Evolutionary conservation across 2,113 vertebrate species (phyloP).

Genomic region (Podilymbus podiceps): DNA sequence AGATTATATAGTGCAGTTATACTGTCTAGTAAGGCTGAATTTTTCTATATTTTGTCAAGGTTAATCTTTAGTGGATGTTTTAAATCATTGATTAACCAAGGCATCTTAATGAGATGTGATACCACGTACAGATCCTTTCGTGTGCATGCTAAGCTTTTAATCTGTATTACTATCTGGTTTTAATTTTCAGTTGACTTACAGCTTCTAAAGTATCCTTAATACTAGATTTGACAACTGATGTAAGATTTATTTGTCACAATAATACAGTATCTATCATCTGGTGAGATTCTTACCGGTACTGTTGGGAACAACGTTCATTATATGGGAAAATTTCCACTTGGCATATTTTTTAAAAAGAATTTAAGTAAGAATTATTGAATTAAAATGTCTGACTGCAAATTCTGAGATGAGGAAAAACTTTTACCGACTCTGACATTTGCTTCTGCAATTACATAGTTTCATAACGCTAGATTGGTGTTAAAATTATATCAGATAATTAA

Average conservation of each 20-base stretch:
- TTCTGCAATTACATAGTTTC: neutral
- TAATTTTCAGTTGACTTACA: conserved; percentile 25
- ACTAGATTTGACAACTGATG: neutral
- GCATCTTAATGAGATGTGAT: neutral
- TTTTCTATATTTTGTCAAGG: neutral
- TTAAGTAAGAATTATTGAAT: neutral
- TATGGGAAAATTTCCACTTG: neutral
- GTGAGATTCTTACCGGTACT: neutral
- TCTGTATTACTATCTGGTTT: conserved; percentile 10
- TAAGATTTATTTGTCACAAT: neutral
- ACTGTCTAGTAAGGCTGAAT: neutral
- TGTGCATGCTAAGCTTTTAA: neutral
- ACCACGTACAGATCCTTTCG: neutral
- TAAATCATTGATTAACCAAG: neutral
- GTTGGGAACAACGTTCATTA: neutral
- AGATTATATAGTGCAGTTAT: neutral
- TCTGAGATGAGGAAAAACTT: neutral
- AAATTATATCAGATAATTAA: neutral
- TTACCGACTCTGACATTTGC: neutral
- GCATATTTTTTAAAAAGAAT: neutral
- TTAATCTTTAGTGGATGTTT: conserved; percentile 6
- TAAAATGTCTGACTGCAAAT: neutral
- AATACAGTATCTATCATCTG: neutral
- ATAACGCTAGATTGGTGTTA: neutral
- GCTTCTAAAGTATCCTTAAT: neutral